Percentiles rank a stretch among this genome's conserved stretches.
These are phyloP conservation scores for Drosophila pegasa DNA, from an alignment of 2,888 invertebrate genomes.

Conservation along the genomic window DNA sequence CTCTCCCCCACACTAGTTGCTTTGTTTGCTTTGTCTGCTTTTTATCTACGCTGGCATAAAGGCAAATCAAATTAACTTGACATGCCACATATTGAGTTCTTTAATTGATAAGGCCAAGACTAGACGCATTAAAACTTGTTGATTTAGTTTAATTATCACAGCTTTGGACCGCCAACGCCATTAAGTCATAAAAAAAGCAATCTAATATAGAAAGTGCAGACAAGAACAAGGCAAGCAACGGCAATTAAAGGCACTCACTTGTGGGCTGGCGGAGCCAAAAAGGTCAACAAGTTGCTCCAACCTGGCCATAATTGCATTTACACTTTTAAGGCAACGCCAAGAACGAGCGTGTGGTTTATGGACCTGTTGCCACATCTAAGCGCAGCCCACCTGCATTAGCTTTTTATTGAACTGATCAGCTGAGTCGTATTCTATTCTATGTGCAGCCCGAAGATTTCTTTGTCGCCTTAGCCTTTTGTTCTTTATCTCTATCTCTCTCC, in stretches of 20 bases:
- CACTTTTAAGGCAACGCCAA: conserved; percentile 31
- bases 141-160: conserved; percentile 46
- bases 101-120: conserved; percentile 51
- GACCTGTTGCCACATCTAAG: conserved; percentile 20
- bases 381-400: conserved; percentile 18
- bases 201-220: conserved; percentile 38
- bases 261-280: conserved; percentile 33
- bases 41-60: conserved; percentile 56
- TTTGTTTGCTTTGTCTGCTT: conserved; percentile 57
- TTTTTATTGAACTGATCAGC: background rate
- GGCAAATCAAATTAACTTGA: conserved; percentile 41
- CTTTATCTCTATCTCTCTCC: conserved; percentile 27
- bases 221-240: conserved; percentile 35
- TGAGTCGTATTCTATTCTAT: background rate
- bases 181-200: conserved; percentile 53
- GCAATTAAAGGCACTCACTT: conserved; percentile 45
- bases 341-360: conserved; percentile 33
- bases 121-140: conserved; percentile 35
- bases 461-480: conserved; percentile 21
- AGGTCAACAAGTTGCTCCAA: conserved; percentile 68
- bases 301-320: conserved; percentile 47
- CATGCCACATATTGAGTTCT: conserved; percentile 25
- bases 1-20: background rate
- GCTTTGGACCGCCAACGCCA: conserved; percentile 21
- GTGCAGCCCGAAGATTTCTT: conserved; percentile 6